Evolutionary conservation across 1,140 invertebrate genomes (phyloP).

Genomic region (Drosophila oshimai): DNA sequence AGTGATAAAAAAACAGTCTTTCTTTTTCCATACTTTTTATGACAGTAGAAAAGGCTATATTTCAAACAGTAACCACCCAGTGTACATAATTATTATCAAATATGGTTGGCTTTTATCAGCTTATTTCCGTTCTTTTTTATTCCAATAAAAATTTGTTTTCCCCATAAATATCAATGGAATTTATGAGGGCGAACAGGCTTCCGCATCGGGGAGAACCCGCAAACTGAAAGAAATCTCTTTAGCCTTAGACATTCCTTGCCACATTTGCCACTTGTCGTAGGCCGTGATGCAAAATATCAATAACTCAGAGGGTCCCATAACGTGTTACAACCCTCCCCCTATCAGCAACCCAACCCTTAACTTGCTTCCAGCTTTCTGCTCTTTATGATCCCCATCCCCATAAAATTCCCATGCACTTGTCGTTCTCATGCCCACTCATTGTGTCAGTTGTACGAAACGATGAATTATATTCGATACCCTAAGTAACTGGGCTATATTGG

Average conservation of each 20-base stretch:
- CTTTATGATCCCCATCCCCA: slow-evolving; percentile 42
- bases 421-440: slow-evolving; percentile 30
- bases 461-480: slow-evolving; percentile 33
- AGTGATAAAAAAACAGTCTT: too few relatives aligned
- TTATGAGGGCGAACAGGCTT: slow-evolving; percentile 10
- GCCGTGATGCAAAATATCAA: slow-evolving; percentile 36
- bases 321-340: neutral
- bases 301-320: slow-evolving; percentile 30
- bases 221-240: slow-evolving; percentile 39
- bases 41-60: neutral
- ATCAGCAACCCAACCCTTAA: slow-evolving; percentile 6
- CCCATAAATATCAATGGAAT: slow-evolving; percentile 41
- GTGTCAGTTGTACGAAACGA: slow-evolving; percentile 32
- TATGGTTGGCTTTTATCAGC: slow-evolving; percentile 17
- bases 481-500: neutral
- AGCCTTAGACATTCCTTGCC: slow-evolving; percentile 5
- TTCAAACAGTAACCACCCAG: neutral
- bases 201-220: neutral
- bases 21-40: too few relatives aligned
- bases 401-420: slow-evolving; percentile 34
- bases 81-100: slow-evolving; percentile 27
- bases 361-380: slow-evolving; percentile 39
- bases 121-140: slow-evolving; percentile 5
- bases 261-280: slow-evolving; percentile 33
- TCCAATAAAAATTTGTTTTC: slow-evolving; percentile 21